Evolutionary conservation across 2,113 vertebrate species (phyloP).

Genomic region (Myrmecobius fasciatus): DNA sequence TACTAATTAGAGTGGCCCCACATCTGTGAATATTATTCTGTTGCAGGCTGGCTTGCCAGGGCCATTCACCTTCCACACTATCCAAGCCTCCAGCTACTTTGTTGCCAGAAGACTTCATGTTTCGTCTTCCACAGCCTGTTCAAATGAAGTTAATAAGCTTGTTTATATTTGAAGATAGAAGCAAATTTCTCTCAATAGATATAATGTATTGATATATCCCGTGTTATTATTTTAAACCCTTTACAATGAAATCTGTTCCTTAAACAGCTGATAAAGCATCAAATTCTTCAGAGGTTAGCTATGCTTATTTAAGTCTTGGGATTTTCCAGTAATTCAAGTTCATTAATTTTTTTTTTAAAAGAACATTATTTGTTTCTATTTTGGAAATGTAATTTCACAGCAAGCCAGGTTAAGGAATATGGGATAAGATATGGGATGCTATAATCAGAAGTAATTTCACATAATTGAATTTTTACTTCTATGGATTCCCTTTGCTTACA

Average conservation of each 20-base stretch:
- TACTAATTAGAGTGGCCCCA: conserved; percentile 92
- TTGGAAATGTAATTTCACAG: neutral
- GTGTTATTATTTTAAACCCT: neutral
- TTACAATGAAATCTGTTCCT: neutral
- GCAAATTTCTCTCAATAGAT: neutral
- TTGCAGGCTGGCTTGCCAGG: conserved; percentile 95
- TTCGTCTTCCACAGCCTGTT: conserved; percentile 83
- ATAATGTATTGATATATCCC: neutral
- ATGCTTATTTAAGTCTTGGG: neutral
- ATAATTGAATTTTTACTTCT: neutral
- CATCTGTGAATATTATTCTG: conserved; percentile 87
- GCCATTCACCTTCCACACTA: conserved; percentile 88
- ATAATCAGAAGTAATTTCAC: neutral
- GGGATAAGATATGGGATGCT: conserved; percentile 6
- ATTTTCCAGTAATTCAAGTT: conserved; percentile 35
- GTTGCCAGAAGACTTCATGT: conserved; percentile 69
- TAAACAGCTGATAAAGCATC: conserved; percentile 34
- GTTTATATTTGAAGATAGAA: conserved; percentile 36
- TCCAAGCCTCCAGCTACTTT: conserved; percentile 89
- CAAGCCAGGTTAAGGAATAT: neutral
- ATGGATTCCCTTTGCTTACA: neutral
- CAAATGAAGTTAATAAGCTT: conserved; percentile 52
- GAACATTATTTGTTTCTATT: neutral
- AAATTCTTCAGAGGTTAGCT: conserved; percentile 32
- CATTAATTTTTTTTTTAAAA: neutral